These are phyloP conservation scores for Meriones psammophilus DNA, from an alignment of 2,797 vertebrate genomes.

Conservation along the genomic window DNA sequence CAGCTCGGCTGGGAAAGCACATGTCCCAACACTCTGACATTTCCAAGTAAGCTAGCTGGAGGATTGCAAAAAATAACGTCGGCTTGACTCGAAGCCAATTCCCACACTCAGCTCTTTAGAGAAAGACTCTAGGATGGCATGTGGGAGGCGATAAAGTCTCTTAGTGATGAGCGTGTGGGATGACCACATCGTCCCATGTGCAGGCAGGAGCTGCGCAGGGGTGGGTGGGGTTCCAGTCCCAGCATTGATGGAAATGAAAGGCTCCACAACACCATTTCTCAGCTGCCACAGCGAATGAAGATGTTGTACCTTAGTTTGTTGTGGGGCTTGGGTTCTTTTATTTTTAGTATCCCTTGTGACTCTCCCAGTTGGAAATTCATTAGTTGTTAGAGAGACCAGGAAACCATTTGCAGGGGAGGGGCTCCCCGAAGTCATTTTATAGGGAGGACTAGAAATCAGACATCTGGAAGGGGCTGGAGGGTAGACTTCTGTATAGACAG, in stretches of 20 bases:
- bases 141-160: constrained; percentile 81
- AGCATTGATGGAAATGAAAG: constrained; percentile 58
- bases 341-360: constrained; percentile 9
- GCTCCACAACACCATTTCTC: background rate
- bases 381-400: background rate
- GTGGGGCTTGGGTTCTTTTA: constrained; percentile 25
- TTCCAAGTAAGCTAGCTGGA: constrained; percentile 79
- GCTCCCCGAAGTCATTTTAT: constrained; percentile 30
- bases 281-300: constrained; percentile 52
- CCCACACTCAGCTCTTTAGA: constrained; percentile 78
- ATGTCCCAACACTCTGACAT: constrained; percentile 80
- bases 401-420: background rate
- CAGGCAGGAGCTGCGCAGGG: background rate
- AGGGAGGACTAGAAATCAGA: constrained; percentile 40
- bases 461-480: background rate
- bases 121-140: constrained; percentile 72
- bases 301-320: background rate
- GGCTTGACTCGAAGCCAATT: constrained; percentile 82
- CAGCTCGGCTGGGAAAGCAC: constrained; percentile 79
- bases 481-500: background rate
- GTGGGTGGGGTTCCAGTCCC: constrained; percentile 34
- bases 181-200: constrained; percentile 73
- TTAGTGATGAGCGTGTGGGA: constrained; percentile 77
- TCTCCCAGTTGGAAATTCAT: constrained; percentile 54
- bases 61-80: constrained; percentile 79